phyloP scores from a whole-genome alignment of 92 coral and sea anemone genomes.

The Palythoa grandiflora region DNA sequence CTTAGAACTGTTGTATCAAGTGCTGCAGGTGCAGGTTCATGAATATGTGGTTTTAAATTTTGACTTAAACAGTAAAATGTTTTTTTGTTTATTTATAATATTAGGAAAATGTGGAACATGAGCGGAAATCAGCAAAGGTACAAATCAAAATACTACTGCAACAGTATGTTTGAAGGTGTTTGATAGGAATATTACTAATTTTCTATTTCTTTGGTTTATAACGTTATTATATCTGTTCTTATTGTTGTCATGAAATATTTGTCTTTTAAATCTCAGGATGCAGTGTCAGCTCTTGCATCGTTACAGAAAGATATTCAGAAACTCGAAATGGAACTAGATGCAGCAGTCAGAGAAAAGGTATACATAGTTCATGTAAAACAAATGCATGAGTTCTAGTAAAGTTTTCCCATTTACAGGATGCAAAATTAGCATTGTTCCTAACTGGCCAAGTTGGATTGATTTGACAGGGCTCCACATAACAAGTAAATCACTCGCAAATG shows the following conservation, averaged over 20 bases:
- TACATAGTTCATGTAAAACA: too few species aligned
- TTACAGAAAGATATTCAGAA: slow-evolving; percentile 90
- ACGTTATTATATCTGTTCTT: neutral
- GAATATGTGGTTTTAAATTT: too few species aligned
- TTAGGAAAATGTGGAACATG: slow-evolving; percentile 88
- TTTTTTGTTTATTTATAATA: neutral
- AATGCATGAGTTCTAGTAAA: too few species aligned
- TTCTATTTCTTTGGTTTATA: neutral
- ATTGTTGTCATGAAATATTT: neutral
- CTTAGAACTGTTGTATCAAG: too few species aligned
- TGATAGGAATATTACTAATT: too few species aligned
- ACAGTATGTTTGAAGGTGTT: neutral
- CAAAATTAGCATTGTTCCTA: too few species aligned
- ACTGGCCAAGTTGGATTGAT: too few species aligned
- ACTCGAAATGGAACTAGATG: slow-evolving; percentile 90
- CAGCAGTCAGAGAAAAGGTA: slow-evolving; percentile 92
- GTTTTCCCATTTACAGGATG: too few species aligned
- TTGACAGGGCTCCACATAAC: too few species aligned
- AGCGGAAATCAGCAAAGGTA: slow-evolving; percentile 87
- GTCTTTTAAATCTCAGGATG: slow-evolving; percentile 66
- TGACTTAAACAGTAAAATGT: neutral
- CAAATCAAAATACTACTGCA: neutral
- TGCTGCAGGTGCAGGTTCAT: too few species aligned
- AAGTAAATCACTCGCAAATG: too few species aligned
- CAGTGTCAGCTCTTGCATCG: slow-evolving; percentile 77